Conservation (phyloP, 2,797 vertebrate genomes). For the Spinibarbus caldwelli region DNA sequence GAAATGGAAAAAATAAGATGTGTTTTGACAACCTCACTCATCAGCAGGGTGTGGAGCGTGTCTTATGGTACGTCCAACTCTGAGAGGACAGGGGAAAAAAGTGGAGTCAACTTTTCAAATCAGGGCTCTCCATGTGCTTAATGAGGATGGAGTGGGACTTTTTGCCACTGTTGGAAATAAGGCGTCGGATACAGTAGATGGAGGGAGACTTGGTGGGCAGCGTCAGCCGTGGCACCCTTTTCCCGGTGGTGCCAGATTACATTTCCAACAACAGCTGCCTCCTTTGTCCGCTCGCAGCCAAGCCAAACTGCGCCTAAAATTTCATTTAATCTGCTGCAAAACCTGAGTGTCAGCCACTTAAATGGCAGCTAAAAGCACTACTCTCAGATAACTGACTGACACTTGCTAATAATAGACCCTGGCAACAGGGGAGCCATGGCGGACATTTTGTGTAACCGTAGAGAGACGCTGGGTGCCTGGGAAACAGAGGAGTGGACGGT, state of each 20-base stretch:
- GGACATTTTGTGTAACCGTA: slow-evolving; percentile 80
- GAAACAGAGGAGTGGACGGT: slow-evolving; percentile 67
- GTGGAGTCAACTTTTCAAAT: neutral
- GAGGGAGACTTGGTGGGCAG: slow-evolving; percentile 48
- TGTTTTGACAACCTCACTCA: slow-evolving; percentile 46
- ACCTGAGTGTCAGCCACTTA: slow-evolving; percentile 83
- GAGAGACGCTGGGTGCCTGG: slow-evolving; percentile 67
- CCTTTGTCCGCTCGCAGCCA: slow-evolving; percentile 78
- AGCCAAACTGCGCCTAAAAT: slow-evolving; percentile 83
- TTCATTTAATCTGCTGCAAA: slow-evolving; percentile 85
- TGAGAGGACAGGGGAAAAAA: slow-evolving; percentile 23
- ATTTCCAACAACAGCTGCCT: slow-evolving; percentile 79
- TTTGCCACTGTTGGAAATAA: slow-evolving; percentile 36
- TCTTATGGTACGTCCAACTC: slow-evolving; percentile 33
- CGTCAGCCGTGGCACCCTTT: slow-evolving; percentile 60
- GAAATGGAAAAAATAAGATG: slow-evolving; percentile 18
- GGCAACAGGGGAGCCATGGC: slow-evolving; percentile 64
- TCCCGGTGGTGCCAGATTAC: slow-evolving; percentile 71
- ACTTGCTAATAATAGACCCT: slow-evolving; percentile 83
- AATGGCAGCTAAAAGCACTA: slow-evolving; percentile 84
- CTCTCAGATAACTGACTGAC: slow-evolving; percentile 85
- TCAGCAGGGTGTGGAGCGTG: slow-evolving; percentile 37
- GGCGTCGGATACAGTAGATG: slow-evolving; percentile 2
- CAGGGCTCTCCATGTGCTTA: slow-evolving; percentile 3
- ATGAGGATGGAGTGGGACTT: slow-evolving; percentile 2